phyloP scores from a whole-genome alignment of 2,113 vertebrate species.

The Coturnix japonica region DNA sequence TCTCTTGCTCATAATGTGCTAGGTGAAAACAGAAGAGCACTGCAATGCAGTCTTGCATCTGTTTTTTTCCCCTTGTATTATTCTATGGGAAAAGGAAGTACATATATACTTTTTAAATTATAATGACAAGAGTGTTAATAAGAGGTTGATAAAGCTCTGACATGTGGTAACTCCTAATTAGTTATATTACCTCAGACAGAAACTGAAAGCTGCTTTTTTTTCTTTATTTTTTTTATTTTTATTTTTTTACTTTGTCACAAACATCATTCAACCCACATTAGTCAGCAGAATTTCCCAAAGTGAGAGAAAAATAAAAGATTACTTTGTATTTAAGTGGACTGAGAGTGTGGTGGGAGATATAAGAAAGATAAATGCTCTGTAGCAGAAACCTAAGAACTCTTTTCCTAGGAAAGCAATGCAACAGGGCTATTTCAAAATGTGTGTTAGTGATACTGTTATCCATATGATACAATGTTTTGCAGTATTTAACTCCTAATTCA shows the following conservation, averaged over 20 bases:
- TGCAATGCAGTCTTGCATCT: background rate
- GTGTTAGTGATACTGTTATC: background rate
- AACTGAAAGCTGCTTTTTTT: background rate
- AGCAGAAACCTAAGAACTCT: background rate
- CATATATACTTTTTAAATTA: background rate
- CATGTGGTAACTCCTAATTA: background rate
- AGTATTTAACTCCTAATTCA: background rate
- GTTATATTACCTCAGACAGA: background rate
- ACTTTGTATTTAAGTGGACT: background rate
- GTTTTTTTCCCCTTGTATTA: background rate
- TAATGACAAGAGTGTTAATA: background rate
- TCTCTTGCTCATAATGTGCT: background rate
- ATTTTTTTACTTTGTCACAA: background rate
- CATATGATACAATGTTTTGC: rapidly evolving
- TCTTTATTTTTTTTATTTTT: background rate
- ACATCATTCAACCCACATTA: background rate
- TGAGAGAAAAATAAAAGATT: background rate
- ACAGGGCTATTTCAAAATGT: background rate
- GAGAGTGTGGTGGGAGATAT: background rate
- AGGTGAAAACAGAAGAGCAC: background rate
- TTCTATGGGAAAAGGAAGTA: background rate
- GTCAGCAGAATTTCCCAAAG: background rate
- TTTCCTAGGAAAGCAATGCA: background rate
- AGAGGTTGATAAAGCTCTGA: background rate
- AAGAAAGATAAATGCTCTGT: background rate